Percentiles rank a stretch among this genome's conserved stretches.
These are phyloP conservation scores for Nasonia giraulti DNA, from an alignment of 1,140 invertebrate species.

Conservation along the genomic window DNA sequence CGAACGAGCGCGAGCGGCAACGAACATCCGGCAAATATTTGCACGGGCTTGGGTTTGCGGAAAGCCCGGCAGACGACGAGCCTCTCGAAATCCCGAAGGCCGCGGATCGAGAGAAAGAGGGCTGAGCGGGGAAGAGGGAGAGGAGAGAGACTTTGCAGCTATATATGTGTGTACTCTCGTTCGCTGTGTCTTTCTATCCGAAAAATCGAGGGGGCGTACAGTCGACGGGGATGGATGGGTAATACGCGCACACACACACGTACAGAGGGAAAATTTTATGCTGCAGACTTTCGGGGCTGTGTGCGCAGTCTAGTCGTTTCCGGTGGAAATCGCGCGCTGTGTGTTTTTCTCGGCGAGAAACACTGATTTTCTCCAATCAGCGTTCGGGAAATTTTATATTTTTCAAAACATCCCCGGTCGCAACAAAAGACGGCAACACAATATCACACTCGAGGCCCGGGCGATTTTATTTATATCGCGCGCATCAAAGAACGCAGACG, in stretches of 20 bases:
- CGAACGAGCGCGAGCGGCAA: constrained; percentile 56
- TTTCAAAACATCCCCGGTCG: too few relatives aligned
- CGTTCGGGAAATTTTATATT: too few relatives aligned
- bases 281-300: constrained; percentile 5
- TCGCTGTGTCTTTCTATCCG: constrained; percentile 21
- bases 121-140: not conserved
- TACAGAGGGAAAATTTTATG: not conserved
- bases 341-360: not conserved
- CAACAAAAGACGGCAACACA: not conserved
- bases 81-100: constrained; percentile 53
- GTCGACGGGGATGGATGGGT: not conserved
- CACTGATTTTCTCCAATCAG: not conserved
- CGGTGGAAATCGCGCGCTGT: constrained; percentile 12
- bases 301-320: not conserved
- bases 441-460: not conserved
- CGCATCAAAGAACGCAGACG: not conserved
- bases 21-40: constrained; percentile 65
- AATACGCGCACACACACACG: not conserved
- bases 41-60: constrained; percentile 59
- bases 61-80: constrained; percentile 56
- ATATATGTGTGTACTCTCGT: too few relatives aligned
- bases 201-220: not conserved
- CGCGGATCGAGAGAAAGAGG: constrained; percentile 22
- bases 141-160: not conserved
- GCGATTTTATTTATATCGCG: not conserved